Conservation (phyloP, 2,113 vertebrate species). For the Empidonax traillii region DNA sequence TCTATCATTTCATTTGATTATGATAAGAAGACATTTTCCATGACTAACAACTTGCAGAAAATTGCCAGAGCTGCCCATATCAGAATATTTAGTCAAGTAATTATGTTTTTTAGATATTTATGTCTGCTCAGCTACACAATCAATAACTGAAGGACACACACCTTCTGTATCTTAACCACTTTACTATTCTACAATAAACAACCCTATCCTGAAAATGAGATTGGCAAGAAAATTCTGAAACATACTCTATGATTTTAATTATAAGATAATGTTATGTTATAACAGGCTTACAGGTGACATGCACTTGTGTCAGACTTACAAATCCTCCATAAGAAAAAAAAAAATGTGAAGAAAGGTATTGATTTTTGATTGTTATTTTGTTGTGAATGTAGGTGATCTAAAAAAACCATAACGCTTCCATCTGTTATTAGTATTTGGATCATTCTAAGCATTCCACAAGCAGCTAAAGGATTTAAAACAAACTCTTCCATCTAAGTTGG, state of each 20-base stretch:
- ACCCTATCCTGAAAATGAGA: not conserved
- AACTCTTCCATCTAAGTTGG: not conserved
- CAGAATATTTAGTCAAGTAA: not conserved
- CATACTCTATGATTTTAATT: not conserved
- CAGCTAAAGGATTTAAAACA: not conserved
- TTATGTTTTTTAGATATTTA: not conserved
- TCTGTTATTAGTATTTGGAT: not conserved
- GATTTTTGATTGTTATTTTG: not conserved
- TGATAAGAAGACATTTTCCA: conserved; percentile 11
- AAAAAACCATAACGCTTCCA: not conserved
- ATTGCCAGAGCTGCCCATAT: not conserved
- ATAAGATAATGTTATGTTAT: not conserved
- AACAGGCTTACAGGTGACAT: not conserved
- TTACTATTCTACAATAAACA: not conserved
- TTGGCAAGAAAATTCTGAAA: not conserved
- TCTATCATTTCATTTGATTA: conserved; percentile 42
- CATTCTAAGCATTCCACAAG: not conserved
- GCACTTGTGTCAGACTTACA: not conserved
- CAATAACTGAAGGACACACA: not conserved
- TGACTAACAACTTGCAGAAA: not conserved
- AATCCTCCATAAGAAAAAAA: not conserved
- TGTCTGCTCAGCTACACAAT: not conserved
- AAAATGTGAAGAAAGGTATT: not conserved
- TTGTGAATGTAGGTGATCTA: not conserved
- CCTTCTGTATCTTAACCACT: not conserved